These are phyloP conservation scores for Psittacara wagleri DNA, from an alignment of 2,113 vertebrate genomes.

Conservation along the genomic window DNA sequence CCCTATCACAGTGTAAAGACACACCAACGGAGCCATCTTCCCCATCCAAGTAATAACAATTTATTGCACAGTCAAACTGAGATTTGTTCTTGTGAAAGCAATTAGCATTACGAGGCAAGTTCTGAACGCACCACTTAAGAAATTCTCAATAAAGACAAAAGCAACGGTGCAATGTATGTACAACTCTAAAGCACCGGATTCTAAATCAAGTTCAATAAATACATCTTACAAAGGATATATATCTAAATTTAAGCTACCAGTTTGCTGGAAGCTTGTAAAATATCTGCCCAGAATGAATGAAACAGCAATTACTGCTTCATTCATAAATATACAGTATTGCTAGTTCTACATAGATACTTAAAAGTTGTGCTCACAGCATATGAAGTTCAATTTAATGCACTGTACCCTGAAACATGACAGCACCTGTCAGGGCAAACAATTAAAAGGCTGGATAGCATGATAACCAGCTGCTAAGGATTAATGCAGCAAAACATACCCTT, in stretches of 20 bases:
- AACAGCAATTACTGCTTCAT: not conserved
- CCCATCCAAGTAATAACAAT: not conserved
- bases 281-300: not conserved
- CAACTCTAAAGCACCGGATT: not conserved
- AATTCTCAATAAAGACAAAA: not conserved
- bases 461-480: not conserved
- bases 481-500: not conserved
- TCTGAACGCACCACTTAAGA: not conserved
- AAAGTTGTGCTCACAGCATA: not conserved
- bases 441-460: not conserved
- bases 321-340: not conserved
- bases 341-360: not conserved
- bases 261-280: not conserved
- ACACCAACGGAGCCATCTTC: not conserved
- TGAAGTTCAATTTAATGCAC: not conserved
- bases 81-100: not conserved
- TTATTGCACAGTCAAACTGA: not conserved
- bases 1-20: too few relatives aligned
- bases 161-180: not conserved
- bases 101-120: not conserved
- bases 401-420: not conserved
- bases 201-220: not conserved
- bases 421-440: not conserved
- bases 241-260: not conserved
- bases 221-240: not conserved